Conservation (phyloP, 2,797 vertebrate species). For the Psittacula echo region DNA sequence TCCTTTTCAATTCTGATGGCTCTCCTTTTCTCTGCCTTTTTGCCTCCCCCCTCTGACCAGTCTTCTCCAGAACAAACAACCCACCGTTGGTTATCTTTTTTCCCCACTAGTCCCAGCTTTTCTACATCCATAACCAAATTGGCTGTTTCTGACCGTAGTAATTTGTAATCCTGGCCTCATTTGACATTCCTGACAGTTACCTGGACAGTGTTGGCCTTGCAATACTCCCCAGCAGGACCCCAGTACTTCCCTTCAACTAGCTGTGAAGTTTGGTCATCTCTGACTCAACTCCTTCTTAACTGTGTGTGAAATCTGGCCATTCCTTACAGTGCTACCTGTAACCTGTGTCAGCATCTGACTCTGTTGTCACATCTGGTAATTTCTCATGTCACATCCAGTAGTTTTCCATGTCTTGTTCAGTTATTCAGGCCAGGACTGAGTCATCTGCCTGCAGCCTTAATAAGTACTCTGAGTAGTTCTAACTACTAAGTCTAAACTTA, state of each 20-base stretch:
- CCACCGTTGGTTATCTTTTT: accelerated
- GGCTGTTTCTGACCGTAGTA: not conserved
- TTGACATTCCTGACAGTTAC: not conserved
- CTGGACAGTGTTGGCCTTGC: not conserved
- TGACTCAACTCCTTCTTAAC: accelerated
- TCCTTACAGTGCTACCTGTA: not conserved
- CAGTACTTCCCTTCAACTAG: not conserved
- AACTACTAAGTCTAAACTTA: not conserved
- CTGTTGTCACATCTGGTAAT: not conserved
- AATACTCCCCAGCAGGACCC: accelerated
- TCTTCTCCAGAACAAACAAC: not conserved
- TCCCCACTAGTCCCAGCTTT: not conserved
- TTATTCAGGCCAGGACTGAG: not conserved
- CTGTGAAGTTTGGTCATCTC: not conserved
- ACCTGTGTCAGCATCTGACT: not conserved
- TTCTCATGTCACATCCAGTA: not conserved
- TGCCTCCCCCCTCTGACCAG: not conserved
- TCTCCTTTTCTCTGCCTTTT: not conserved
- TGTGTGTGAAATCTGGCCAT: accelerated
- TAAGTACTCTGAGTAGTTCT: not conserved
- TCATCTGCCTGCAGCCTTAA: not conserved
- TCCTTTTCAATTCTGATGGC: not conserved
- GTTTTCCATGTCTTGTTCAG: not conserved
- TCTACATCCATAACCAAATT: not conserved
- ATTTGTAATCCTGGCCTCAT: not conserved